These are phyloP conservation scores for Strigamia maritima DNA, from an alignment of 2,888 invertebrate genomes.

Conservation along the genomic window DNA sequence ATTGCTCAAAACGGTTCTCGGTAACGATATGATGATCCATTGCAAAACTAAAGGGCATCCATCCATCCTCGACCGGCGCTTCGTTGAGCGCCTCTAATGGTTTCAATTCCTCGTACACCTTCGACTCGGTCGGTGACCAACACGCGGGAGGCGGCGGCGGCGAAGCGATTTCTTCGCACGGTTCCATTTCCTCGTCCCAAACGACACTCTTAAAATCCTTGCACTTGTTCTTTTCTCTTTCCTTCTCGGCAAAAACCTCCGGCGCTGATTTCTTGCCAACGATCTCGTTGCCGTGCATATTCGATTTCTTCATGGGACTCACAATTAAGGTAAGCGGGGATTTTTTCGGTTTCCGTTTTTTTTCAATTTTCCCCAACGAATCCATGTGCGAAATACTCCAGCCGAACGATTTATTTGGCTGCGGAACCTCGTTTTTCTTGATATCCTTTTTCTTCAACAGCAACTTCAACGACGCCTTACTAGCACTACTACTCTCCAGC, in stretches of 20 bases:
- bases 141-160: slow-evolving; percentile 2
- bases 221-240: too few species aligned
- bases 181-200: not conserved
- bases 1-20: not conserved
- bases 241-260: not conserved
- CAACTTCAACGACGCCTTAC: not conserved
- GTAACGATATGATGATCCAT: not conserved
- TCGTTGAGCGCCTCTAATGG: not conserved
- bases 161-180: not conserved
- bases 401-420: slow-evolving; percentile 40
- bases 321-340: not conserved
- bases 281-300: not conserved
- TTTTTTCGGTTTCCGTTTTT: not conserved
- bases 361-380: not conserved
- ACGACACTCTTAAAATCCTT: not conserved
- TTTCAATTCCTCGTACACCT: not conserved
- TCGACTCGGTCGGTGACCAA: slow-evolving; percentile 37
- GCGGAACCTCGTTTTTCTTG: slow-evolving; percentile 28
- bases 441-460: slow-evolving; percentile 17
- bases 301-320: not conserved
- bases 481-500: not conserved
- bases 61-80: not conserved
- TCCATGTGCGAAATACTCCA: not conserved
- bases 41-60: not conserved
- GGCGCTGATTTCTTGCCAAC: not conserved